These are phyloP conservation scores for Podarcis lilfordi DNA, from an alignment of 2,797 vertebrate genomes.

Conservation along the genomic window DNA sequence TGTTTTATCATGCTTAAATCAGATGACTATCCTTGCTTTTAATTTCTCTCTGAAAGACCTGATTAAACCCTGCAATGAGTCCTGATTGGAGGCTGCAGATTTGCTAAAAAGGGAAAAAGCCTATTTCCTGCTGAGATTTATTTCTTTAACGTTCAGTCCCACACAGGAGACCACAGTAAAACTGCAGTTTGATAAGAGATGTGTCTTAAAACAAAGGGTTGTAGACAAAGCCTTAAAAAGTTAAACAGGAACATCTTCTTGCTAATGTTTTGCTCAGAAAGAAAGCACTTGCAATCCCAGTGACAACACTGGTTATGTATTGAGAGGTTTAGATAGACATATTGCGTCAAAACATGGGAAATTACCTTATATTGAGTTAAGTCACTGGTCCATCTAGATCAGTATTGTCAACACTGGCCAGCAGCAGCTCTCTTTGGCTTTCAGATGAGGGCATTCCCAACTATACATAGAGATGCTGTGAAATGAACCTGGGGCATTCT, in stretches of 20 bases:
- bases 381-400: too few relatives aligned
- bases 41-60: conserved; percentile 20
- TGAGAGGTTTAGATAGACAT: too few relatives aligned
- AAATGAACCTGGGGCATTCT: too few relatives aligned
- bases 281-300: neutral
- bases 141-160: neutral
- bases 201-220: neutral
- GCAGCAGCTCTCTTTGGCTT: too few relatives aligned
- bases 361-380: too few relatives aligned
- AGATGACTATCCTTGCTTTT: conserved; percentile 11
- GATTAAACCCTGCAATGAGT: conserved; percentile 6
- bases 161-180: neutral
- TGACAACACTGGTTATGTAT: too few relatives aligned
- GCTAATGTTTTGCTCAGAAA: neutral
- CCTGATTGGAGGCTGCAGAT: conserved; percentile 2
- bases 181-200: neutral
- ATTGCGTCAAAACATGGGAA: too few relatives aligned
- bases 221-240: neutral
- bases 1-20: conserved; percentile 27
- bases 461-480: too few relatives aligned
- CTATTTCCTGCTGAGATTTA: neutral
- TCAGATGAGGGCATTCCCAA: too few relatives aligned
- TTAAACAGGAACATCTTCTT: neutral
- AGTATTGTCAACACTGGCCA: too few relatives aligned
- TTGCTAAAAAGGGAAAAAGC: neutral